phyloP scores from a whole-genome alignment of 2,888 invertebrate species.

The Heteromurus nitidus region DNA sequence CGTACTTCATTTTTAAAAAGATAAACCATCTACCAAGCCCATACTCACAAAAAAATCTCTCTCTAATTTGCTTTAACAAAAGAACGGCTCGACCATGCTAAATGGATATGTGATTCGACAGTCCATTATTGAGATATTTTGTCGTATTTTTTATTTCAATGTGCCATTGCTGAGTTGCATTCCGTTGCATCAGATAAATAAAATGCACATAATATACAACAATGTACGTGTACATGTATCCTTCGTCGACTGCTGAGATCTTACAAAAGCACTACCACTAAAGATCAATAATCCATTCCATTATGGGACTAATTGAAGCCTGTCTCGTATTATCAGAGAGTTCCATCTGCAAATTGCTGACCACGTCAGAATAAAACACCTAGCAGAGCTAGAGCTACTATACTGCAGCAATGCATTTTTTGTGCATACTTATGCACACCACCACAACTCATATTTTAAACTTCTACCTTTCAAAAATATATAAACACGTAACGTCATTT shows the following conservation, averaged over 20 bases:
- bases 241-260: conserved; percentile 14
- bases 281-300: conserved; percentile 73
- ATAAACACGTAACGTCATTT: too few relatives aligned
- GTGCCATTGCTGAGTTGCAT: background rate
- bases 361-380: conserved; percentile 52
- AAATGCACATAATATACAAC: background rate
- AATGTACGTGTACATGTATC: background rate
- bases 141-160: conserved; percentile 51
- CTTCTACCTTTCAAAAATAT: too few relatives aligned
- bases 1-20: background rate
- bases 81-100: conserved; percentile 30
- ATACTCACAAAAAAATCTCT: background rate
- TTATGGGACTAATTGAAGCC: conserved; percentile 73
- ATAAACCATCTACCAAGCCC: too few relatives aligned
- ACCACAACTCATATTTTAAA: too few relatives aligned
- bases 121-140: conserved; percentile 63
- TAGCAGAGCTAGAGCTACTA: background rate
- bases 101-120: conserved; percentile 47
- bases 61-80: conserved; percentile 50
- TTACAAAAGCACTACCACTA: conserved; percentile 49
- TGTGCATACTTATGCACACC: too few relatives aligned
- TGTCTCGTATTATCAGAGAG: conserved; percentile 72
- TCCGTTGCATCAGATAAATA: background rate
- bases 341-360: conserved; percentile 69
- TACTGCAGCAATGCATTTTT: conserved; percentile 4